phyloP scores from a whole-genome alignment of 2,113 vertebrate genomes.

The Oreochromis spilurus region DNA sequence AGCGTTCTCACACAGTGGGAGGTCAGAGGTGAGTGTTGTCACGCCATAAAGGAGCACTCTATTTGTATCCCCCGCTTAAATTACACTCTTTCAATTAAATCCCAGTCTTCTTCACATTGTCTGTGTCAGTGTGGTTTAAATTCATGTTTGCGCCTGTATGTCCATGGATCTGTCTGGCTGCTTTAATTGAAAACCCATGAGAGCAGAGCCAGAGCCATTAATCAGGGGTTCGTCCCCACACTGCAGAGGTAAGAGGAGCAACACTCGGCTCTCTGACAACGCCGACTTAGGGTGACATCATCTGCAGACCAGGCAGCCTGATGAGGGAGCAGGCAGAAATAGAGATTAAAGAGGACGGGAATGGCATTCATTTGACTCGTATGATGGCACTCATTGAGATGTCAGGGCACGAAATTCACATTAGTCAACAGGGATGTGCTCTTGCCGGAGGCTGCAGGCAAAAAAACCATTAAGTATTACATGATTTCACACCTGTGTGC shows the following conservation, averaged over 20 bases:
- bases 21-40: slow-evolving; percentile 17
- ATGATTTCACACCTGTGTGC: not conserved
- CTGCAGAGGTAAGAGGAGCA: slow-evolving; percentile 14
- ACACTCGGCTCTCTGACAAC: not conserved
- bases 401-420: not conserved
- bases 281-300: slow-evolving; percentile 4
- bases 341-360: not conserved
- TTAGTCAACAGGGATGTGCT: not conserved
- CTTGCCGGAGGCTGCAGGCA: not conserved
- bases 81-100: slow-evolving; percentile 37
- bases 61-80: slow-evolving; percentile 25
- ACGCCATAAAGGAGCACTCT: slow-evolving; percentile 22
- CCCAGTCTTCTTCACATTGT: not conserved
- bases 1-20: slow-evolving; percentile 11
- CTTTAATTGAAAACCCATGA: slow-evolving; percentile 54
- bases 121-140: not conserved
- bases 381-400: not conserved
- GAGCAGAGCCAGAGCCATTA: slow-evolving; percentile 30
- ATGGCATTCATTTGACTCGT: not conserved
- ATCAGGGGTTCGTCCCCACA: slow-evolving; percentile 11
- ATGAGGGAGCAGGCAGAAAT: not conserved
- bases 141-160: not conserved
- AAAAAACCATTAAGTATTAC: not conserved
- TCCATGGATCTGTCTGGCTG: not conserved
- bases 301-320: not conserved